Evolutionary conservation across 2,888 invertebrate species (phyloP), one percentile per base, ranked within the genome.

Genomic region (Pristionchus maxplancki): DNA sequence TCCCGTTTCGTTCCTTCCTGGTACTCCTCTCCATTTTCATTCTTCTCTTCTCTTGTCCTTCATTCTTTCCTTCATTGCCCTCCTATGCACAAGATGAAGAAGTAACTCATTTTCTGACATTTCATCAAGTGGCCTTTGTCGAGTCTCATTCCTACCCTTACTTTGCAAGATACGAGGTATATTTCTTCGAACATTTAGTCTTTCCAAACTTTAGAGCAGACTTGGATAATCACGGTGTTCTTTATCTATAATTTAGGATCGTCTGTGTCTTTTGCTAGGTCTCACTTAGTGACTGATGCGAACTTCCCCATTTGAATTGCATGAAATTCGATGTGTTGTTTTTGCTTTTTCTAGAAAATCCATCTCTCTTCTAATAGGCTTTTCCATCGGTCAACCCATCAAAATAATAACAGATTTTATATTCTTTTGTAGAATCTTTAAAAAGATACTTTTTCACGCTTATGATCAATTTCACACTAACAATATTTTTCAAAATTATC

Each of bases 61-160:
- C 87, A 2, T 67, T 50, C 40, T n/a, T 48, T 48, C n/a, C 81
- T 44, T 64, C 34, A 50, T 53, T 82, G 82, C 44, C 67, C 58
- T 50, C 91, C 89, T 81, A 89, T 74, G 78, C 84, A 67, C 94
- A 93, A 50, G 94, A 94, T 53, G 93, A 91, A 94, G 93, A 91
- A 94, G 91, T 48, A 91, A 93, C 88, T 94, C 94, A 87, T 93
- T 94, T 94, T 64, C 93, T 93, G 90, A 93, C 90, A 31, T 89
- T 90, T 17, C 85, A 89, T 88, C 28, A 90, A 90, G 31, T 90
- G 89, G 82, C 91, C 71, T 90, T 90, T 24, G 90, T 89, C 62
- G 89, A 90, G 67, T 90, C 91, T 91, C 95, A 95, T 88, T 96
- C 95, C 90, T 95, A 94, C 87, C 95, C 48, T 82, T 44, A 28